Evolutionary conservation across 2,113 vertebrate genomes (phyloP).

Genomic region (Epinephelus moara): DNA sequence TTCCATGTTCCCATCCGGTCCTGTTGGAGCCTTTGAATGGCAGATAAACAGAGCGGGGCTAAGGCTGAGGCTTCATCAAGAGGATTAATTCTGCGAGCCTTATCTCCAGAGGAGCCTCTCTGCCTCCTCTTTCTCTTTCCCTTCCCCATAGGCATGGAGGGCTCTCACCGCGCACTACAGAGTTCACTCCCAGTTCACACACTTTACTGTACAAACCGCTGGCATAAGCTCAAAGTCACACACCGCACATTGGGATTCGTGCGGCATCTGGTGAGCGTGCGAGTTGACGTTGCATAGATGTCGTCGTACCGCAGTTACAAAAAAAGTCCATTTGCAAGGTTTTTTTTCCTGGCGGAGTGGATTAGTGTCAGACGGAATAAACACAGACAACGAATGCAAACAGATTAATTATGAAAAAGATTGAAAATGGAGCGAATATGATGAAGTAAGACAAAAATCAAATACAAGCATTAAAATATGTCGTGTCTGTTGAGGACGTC

Average conservation of each 20-base stretch:
- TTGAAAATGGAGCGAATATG: slow-evolving; percentile 34
- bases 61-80: slow-evolving; percentile 77
- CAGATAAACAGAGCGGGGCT: slow-evolving; percentile 78
- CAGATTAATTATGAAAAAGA: slow-evolving; percentile 58
- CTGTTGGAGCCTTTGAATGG: slow-evolving; percentile 77
- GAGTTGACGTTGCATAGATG: background rate
- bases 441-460: slow-evolving; percentile 51
- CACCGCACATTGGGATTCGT: background rate
- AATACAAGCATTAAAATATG: slow-evolving; percentile 29
- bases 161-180: slow-evolving; percentile 50
- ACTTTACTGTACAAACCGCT: slow-evolving; percentile 49
- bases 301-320: background rate
- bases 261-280: background rate
- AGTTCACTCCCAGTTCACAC: slow-evolving; percentile 71
- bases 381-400: slow-evolving; percentile 17
- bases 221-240: slow-evolving; percentile 38
- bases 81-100: slow-evolving; percentile 77
- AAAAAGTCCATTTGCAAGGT: slow-evolving; percentile 30
- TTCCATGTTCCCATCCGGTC: slow-evolving; percentile 73
- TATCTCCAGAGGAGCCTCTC: slow-evolving; percentile 77
- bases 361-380: slow-evolving; percentile 47
- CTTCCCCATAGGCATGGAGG: slow-evolving; percentile 55
- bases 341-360: slow-evolving; percentile 2
- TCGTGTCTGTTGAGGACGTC: slow-evolving; percentile 28
- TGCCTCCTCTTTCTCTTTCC: slow-evolving; percentile 59